These are phyloP conservation scores for Eutolmus rufibarbis DNA, from an alignment of 2,888 invertebrate species.

Conservation along the genomic window DNA sequence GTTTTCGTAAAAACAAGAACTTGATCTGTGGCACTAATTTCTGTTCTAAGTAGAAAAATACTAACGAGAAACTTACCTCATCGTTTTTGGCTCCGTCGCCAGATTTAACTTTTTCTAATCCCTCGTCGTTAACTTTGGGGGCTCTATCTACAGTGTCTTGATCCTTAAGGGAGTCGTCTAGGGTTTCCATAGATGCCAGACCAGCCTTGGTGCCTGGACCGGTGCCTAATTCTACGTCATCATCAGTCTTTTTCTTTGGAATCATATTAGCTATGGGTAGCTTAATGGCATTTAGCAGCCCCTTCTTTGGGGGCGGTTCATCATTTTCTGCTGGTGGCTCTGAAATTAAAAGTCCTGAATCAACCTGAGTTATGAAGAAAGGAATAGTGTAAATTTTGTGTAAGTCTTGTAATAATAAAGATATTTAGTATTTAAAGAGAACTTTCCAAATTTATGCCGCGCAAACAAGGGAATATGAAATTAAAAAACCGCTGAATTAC, in stretches of 20 bases:
- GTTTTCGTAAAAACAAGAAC: neutral
- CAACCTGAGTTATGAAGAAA: neutral
- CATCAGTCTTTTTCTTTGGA: slow-evolving; percentile 61
- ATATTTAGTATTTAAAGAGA: no score
- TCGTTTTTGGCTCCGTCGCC: slow-evolving; percentile 55
- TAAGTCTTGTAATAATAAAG: no score
- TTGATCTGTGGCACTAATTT: neutral
- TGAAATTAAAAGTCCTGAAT: neutral
- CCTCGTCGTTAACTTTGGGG: slow-evolving; percentile 67
- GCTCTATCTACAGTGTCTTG: slow-evolving; percentile 67
- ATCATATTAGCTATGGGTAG: slow-evolving; percentile 71
- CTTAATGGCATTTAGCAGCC: slow-evolving; percentile 69
- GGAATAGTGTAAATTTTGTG: no score
- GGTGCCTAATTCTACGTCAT: slow-evolving; percentile 65
- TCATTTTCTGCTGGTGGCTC: slow-evolving; percentile 49
- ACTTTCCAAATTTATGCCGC: no score
- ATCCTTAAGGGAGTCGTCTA: slow-evolving; percentile 75
- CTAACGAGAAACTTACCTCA: slow-evolving; percentile 6
- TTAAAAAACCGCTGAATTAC: no score
- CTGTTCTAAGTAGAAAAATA: neutral
- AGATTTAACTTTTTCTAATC: slow-evolving; percentile 76
- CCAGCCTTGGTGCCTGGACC: slow-evolving; percentile 71
- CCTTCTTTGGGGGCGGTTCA: slow-evolving; percentile 62
- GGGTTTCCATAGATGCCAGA: slow-evolving; percentile 81
- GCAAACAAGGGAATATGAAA: no score